Evolutionary conservation across 35 echinoderm and acorn worm species (phyloP).

Genomic region (Eucidaris tribuloides): DNA sequence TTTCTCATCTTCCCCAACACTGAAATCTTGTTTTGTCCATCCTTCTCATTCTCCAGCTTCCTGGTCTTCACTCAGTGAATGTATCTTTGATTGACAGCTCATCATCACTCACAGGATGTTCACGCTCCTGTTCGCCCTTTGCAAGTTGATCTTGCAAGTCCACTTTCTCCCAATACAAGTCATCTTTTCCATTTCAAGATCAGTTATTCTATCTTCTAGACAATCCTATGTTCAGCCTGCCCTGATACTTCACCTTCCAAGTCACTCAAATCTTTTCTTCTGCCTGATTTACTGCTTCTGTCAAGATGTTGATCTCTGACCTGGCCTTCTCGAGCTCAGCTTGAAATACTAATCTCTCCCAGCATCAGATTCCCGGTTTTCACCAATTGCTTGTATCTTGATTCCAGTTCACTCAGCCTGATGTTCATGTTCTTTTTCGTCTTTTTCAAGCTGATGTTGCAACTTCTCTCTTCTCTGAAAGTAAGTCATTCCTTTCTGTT

Average conservation of each 20-base stretch:
- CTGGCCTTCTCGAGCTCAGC: background rate
- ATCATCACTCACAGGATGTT: constrained; percentile 59
- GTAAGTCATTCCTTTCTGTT: constrained; percentile 41
- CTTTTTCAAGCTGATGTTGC: constrained; percentile 69
- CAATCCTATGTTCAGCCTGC: constrained; percentile 32
- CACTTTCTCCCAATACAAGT: constrained; percentile 71
- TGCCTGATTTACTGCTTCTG: constrained; percentile 32
- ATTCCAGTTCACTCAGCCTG: constrained; percentile 48
- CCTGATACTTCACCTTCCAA: background rate
- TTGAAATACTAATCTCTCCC: too few relatives aligned
- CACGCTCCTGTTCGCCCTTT: constrained; percentile 63
- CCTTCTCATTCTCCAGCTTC: background rate
- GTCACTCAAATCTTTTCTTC: constrained; percentile 21
- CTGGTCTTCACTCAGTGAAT: background rate
- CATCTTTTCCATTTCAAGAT: constrained; percentile 38
- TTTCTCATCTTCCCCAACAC: too few relatives aligned
- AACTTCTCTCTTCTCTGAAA: constrained; percentile 79
- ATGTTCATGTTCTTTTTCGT: constrained; percentile 72
- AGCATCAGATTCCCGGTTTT: too few relatives aligned
- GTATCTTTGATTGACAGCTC: too few relatives aligned
- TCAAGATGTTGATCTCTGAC: constrained; percentile 40
- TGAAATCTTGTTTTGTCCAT: constrained; percentile 5
- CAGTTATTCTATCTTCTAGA: constrained; percentile 41
- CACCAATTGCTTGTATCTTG: too few relatives aligned
- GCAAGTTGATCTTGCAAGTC: constrained; percentile 73